These are phyloP conservation scores for Lagopus leucura DNA, from an alignment of 2,113 vertebrate genomes.

Conservation along the genomic window DNA sequence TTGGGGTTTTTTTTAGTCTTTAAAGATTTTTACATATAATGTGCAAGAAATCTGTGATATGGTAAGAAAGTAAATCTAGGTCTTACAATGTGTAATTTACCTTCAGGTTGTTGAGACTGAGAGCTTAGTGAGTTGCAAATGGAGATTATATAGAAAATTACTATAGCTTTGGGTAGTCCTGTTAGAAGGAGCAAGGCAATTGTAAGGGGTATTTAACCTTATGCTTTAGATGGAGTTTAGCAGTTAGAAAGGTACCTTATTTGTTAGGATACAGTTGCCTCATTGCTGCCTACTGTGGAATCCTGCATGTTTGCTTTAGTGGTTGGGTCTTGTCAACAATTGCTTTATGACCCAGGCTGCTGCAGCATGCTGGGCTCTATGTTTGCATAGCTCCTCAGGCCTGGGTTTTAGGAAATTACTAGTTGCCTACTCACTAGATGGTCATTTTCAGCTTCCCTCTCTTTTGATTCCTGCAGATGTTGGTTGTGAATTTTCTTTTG, in stretches of 20 bases:
- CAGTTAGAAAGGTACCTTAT: not conserved
- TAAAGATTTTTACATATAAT: not conserved
- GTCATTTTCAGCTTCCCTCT: not conserved
- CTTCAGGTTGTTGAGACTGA: not conserved
- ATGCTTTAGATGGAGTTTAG: not conserved
- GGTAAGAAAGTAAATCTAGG: not conserved
- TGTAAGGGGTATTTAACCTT: not conserved
- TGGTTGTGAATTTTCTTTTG: not conserved
- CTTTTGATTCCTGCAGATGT: not conserved
- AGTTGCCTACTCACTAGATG: not conserved
- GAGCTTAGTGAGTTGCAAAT: not conserved
- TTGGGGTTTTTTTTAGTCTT: not conserved
- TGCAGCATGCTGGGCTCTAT: not conserved
- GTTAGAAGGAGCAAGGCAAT: not conserved
- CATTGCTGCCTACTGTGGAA: not conserved
- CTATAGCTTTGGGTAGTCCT: not conserved
- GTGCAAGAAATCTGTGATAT: not conserved
- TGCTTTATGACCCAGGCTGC: not conserved
- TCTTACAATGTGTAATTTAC: not conserved
- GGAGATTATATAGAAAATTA: not conserved
- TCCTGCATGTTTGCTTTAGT: accelerated
- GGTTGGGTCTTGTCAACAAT: not conserved
- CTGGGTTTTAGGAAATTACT: not conserved
- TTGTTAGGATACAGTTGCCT: not conserved
- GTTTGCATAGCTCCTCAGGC: not conserved